Percentiles rank a stretch among this genome's conserved stretches.
Conservation (phyloP, 2,113 vertebrate genomes). For the Eptatretus burgeri region DNA sequence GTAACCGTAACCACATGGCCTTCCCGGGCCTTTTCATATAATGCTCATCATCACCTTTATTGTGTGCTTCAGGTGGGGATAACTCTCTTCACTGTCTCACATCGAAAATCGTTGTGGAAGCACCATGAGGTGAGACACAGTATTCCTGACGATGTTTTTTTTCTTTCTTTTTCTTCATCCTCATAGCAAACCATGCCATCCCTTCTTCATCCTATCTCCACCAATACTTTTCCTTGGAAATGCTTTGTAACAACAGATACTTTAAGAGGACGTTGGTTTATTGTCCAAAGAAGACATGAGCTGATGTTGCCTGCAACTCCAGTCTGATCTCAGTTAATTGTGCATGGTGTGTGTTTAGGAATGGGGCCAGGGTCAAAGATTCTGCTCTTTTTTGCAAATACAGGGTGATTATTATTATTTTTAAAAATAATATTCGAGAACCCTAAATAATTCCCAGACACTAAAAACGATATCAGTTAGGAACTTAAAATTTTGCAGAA, state of each 20-base stretch:
- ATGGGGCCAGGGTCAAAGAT: no score
- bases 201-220: neutral
- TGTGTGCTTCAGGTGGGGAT: slow-evolving; percentile 52
- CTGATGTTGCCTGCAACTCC: no score
- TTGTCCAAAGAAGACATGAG: neutral
- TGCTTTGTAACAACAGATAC: neutral
- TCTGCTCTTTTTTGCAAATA: no score
- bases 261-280: neutral
- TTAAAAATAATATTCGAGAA: no score
- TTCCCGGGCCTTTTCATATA: neutral
- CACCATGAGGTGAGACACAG: slow-evolving; percentile 40
- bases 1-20: no score
- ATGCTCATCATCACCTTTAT: slow-evolving; percentile 9
- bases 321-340: no score
- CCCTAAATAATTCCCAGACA: no score
- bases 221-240: neutral
- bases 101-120: slow-evolving; percentile 91
- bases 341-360: no score
- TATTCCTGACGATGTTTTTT: slow-evolving; percentile 15
- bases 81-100: slow-evolving; percentile 77
- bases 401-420: no score
- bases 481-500: no score
- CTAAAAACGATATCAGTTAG: no score
- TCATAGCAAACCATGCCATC: neutral
- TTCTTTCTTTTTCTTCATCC: neutral